Conservation (phyloP, 2,888 invertebrate species). For the Meghimatium bilineatum region DNA sequence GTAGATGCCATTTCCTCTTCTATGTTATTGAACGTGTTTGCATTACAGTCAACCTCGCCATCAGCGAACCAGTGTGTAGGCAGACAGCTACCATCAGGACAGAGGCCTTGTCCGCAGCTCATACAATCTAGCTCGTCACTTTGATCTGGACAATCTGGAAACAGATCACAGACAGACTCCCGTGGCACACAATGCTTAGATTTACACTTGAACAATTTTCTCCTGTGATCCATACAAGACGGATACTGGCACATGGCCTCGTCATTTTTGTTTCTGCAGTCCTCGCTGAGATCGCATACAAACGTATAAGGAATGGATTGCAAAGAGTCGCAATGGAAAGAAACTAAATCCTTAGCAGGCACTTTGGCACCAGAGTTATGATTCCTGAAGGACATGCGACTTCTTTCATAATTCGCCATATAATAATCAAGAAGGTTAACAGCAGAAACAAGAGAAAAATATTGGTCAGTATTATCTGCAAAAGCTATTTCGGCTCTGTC, state of each 20-base stretch:
- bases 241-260: not conserved
- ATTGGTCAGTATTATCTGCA: not conserved
- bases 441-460: not conserved
- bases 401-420: not conserved
- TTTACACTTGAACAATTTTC: not conserved
- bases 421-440: not conserved
- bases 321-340: not conserved
- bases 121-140: constrained; percentile 11
- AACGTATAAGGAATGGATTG: not conserved
- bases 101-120: constrained; percentile 8
- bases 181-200: not conserved
- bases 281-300: not conserved
- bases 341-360: too few species aligned
- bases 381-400: not conserved
- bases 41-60: constrained; percentile 19
- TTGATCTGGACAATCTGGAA: not conserved
- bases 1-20: not conserved
- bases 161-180: not conserved
- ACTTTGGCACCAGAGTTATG: not conserved
- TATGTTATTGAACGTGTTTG: not conserved
- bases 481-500: not conserved
- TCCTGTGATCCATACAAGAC: not conserved
- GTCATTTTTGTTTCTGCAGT: constrained; percentile 9
- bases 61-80: constrained; percentile 9
- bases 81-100: constrained; percentile 12